A percentile compares a stretch with the other conserved stretches of the same genome.
phyloP scores from a whole-genome alignment of 2,888 invertebrate species.

The Neocrepidodera transversa region DNA sequence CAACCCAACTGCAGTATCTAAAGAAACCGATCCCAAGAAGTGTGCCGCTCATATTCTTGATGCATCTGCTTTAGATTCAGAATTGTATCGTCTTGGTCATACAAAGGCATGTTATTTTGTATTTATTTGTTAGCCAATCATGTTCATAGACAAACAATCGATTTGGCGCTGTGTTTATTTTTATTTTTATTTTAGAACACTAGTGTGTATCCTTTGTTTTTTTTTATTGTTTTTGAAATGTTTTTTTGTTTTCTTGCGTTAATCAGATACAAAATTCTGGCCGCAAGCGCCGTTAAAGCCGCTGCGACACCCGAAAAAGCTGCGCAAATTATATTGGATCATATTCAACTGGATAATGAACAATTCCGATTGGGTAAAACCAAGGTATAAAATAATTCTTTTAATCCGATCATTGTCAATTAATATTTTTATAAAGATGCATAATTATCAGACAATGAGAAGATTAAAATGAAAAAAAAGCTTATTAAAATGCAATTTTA shows the following conservation, averaged over 20 bases:
- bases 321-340: conserved; percentile 81
- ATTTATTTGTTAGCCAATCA: conserved; percentile 3
- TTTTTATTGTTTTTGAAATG: conserved; percentile 15
- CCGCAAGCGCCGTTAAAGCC: conserved; percentile 85
- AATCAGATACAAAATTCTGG: conserved; percentile 98
- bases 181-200: no score
- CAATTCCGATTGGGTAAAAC: conserved; percentile 95
- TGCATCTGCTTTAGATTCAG: conserved; percentile 82
- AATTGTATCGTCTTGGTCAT: conserved; percentile 96
- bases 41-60: conserved; percentile 84
- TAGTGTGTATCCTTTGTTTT: no score
- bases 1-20: conserved; percentile 86
- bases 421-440: no score
- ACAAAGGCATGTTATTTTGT: conserved; percentile 87
- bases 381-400: conserved; percentile 77
- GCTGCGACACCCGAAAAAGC: conserved; percentile 78
- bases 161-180: conserved; percentile 6
- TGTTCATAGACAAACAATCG: conserved; percentile 21
- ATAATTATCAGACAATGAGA: no score
- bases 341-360: conserved; percentile 86
- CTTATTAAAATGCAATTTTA: no score
- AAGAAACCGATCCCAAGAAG: conserved; percentile 81
- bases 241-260: conserved; percentile 42
- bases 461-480: no score
- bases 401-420: not conserved